These are phyloP conservation scores for Pluvialis apricaria DNA, from an alignment of 2,113 vertebrate genomes.

Conservation along the genomic window DNA sequence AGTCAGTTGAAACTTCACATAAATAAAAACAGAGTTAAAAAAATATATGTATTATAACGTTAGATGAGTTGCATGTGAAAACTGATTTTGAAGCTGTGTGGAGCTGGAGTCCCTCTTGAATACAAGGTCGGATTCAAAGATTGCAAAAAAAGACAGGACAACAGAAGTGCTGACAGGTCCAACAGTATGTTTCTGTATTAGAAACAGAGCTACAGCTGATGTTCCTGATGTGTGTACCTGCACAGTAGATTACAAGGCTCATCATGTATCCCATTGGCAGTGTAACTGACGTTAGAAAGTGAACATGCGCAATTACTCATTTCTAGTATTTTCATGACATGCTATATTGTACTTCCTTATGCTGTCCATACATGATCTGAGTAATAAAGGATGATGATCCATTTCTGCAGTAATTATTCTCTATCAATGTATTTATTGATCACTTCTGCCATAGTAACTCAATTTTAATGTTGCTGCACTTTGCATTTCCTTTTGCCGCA, in stretches of 20 bases:
- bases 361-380: not conserved
- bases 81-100: not conserved
- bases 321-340: not conserved
- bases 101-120: not conserved
- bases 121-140: not conserved
- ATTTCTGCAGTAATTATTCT: not conserved
- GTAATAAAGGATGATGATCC: not conserved
- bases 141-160: not conserved
- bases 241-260: not conserved
- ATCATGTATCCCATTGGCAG: not conserved
- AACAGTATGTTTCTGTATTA: not conserved
- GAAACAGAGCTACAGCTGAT: not conserved
- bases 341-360: not conserved
- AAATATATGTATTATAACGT: not conserved
- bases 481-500: not conserved
- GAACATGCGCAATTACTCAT: not conserved
- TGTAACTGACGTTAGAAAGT: not conserved
- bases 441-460: not conserved
- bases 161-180: not conserved
- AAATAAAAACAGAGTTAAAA: not conserved
- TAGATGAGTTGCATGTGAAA: not conserved
- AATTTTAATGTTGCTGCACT: not conserved
- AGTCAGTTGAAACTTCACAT: not conserved
- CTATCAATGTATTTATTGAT: not conserved
- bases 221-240: not conserved